Conservation (phyloP, 2,888 invertebrate species). For the Drosophila lutescens region DNA sequence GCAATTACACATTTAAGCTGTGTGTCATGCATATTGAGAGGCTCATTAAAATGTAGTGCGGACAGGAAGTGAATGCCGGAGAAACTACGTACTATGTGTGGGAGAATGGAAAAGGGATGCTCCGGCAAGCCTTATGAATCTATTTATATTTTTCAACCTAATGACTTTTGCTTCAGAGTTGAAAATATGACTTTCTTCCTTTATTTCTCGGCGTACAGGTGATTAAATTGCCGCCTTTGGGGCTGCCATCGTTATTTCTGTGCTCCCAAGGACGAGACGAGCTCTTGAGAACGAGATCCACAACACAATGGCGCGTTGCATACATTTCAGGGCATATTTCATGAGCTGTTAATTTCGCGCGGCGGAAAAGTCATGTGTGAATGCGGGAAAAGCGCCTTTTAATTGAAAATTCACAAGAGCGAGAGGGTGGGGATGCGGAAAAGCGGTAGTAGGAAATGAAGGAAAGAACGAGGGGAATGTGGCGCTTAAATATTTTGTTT, state of each 20-base stretch:
- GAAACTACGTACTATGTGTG: conserved; percentile 9
- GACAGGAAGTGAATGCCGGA: conserved; percentile 9
- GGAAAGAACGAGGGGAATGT: conserved; percentile 41
- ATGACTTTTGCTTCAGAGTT: conserved; percentile 33
- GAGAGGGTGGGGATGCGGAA: not conserved
- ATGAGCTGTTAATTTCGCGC: conserved; percentile 68
- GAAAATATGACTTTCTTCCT: conserved; percentile 20
- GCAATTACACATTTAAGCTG: conserved; percentile 74
- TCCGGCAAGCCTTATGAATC: conserved; percentile 25
- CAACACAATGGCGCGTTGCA: conserved; percentile 53
- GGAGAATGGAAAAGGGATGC: conserved; percentile 7
- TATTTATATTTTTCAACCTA: conserved; percentile 35
- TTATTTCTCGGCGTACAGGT: conserved; percentile 48
- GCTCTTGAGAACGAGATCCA: conserved; percentile 20
- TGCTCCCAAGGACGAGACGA: conserved; percentile 26
- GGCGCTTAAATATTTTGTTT: conserved; percentile 67
- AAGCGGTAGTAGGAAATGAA: conserved; percentile 32
- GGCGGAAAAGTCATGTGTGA: conserved; percentile 49
- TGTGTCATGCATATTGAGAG: conserved; percentile 78
- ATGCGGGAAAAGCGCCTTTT: conserved; percentile 17
- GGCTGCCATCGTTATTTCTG: conserved; percentile 25
- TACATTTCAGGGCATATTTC: conserved; percentile 68
- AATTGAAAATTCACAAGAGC: conserved; percentile 17
- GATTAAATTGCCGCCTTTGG: conserved; percentile 68
- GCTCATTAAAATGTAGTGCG: conserved; percentile 67